Conservation (phyloP, 2,797 vertebrate genomes). For the Phrynocephalus vlangalii region DNA sequence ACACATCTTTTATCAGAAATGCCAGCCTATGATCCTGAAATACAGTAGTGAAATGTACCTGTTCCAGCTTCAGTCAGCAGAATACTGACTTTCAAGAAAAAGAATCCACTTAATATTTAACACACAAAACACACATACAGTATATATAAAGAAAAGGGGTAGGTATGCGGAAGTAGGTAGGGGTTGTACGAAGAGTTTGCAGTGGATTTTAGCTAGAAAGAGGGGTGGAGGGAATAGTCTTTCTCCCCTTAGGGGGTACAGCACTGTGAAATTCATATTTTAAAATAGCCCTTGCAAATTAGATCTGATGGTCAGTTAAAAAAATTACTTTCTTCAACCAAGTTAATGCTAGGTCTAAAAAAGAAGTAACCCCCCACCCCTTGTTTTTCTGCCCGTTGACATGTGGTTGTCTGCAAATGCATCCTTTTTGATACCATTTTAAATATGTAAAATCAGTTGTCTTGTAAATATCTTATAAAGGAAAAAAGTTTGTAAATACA, state of each 20-base stretch:
- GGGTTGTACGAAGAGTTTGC: conserved; percentile 59
- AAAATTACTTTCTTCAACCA: conserved; percentile 63
- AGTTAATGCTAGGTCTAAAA: conserved; percentile 73
- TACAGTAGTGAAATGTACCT: neutral
- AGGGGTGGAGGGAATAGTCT: conserved; percentile 64
- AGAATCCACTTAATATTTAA: conserved; percentile 56
- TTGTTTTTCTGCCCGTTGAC: conserved; percentile 73
- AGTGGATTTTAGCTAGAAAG: conserved; percentile 59
- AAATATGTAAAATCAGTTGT: conserved; percentile 77
- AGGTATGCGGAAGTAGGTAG: conserved; percentile 8
- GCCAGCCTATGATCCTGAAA: neutral
- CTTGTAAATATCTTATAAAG: conserved; percentile 78
- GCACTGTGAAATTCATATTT: conserved; percentile 72
- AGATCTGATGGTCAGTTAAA: conserved; percentile 61
- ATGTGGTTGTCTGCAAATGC: conserved; percentile 74
- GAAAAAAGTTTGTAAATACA: conserved; percentile 76
- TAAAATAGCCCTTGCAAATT: conserved; percentile 63
- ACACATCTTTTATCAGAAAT: conserved; percentile 17
- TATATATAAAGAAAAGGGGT: conserved; percentile 50
- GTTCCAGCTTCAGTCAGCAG: neutral
- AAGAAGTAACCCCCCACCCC: conserved; percentile 57
- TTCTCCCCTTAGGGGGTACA: conserved; percentile 67
- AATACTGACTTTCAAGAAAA: conserved; percentile 35
- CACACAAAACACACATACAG: conserved; percentile 34
- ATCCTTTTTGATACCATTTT: conserved; percentile 78